Percentiles rank a stretch among this genome's conserved stretches.
Conservation (phyloP, 2,113 vertebrate species). For the Columba livia region DNA sequence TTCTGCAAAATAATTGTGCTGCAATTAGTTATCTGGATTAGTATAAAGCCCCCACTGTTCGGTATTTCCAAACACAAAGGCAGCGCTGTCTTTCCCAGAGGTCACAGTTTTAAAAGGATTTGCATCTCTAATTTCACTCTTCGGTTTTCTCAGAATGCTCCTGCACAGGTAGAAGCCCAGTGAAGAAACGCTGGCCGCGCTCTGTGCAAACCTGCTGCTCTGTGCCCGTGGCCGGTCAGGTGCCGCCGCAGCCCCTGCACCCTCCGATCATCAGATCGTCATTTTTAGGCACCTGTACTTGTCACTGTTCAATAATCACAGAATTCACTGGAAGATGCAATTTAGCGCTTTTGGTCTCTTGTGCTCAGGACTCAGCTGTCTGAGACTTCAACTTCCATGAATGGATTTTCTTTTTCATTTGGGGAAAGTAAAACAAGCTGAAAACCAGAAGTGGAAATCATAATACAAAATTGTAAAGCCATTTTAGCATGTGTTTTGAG, state of each 20-base stretch:
- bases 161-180: background rate
- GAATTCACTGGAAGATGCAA: background rate
- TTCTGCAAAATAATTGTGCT: background rate
- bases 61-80: background rate
- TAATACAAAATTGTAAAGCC: background rate
- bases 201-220: accelerated
- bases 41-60: background rate
- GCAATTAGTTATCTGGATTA: constrained; percentile 14
- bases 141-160: background rate
- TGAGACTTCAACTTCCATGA: background rate
- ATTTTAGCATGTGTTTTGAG: background rate
- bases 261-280: background rate
- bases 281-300: background rate
- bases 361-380: background rate
- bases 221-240: accelerated
- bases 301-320: background rate
- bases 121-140: background rate
- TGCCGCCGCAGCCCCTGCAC: background rate
- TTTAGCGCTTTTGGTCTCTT: background rate
- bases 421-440: background rate
- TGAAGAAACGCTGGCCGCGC: background rate
- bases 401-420: background rate
- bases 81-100: background rate
- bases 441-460: background rate
- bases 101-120: background rate